Evolutionary conservation across 2,888 invertebrate species (phyloP).

Genomic region (Odontocerum albicorne): DNA sequence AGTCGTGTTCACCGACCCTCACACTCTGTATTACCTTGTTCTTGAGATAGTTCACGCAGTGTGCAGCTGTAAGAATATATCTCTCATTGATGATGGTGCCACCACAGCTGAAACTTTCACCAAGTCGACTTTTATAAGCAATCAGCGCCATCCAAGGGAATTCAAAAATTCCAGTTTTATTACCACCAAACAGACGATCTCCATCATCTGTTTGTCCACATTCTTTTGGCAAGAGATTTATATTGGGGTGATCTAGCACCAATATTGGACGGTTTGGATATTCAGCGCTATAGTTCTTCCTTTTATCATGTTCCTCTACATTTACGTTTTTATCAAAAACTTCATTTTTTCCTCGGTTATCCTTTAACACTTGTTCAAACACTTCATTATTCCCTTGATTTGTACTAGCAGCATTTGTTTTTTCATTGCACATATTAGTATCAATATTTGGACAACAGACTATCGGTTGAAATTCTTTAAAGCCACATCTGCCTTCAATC

Average conservation of each 20-base stretch:
- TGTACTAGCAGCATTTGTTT: too few species aligned
- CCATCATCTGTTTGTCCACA: conserved; percentile 43
- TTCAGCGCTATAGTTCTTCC: too few species aligned
- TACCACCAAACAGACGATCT: conserved; percentile 64
- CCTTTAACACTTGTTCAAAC: too few species aligned
- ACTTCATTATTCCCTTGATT: too few species aligned
- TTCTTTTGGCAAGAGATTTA: not conserved
- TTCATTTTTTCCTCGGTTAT: too few species aligned
- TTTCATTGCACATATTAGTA: too few species aligned
- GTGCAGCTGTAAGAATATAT: conserved; percentile 62
- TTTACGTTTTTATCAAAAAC: too few species aligned
- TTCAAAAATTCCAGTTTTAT: conserved; percentile 61
- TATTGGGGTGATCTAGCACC: not conserved
- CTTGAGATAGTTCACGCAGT: conserved; percentile 58
- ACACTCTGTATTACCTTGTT: conserved; percentile 51
- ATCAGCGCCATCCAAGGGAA: conserved; percentile 68
- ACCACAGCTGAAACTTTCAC: conserved; percentile 47
- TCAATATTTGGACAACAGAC: too few species aligned
- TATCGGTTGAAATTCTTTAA: too few species aligned
- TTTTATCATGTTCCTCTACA: too few species aligned
- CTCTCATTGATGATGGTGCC: conserved; percentile 58
- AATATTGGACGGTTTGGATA: too few species aligned
- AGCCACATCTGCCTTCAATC: too few species aligned
- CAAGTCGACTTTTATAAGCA: not conserved
- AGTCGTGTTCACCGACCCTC: conserved; percentile 65